Percentiles rank a stretch among this genome's conserved stretches.
These are phyloP conservation scores for Aplodontia rufa DNA, from an alignment of 2,113 vertebrate species.

Conservation along the genomic window DNA sequence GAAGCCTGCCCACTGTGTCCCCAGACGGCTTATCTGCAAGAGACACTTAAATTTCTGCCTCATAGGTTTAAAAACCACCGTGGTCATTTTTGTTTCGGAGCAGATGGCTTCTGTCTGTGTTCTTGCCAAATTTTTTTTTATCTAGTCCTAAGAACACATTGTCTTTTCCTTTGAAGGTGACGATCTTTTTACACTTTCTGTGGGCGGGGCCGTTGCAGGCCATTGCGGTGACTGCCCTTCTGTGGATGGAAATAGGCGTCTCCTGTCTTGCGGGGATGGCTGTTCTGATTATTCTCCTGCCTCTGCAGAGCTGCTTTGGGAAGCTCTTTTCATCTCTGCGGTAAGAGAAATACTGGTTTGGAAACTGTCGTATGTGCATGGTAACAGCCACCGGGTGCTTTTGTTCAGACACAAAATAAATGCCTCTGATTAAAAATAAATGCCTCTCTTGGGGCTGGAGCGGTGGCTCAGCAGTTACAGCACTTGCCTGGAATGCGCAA, in stretches of 20 bases:
- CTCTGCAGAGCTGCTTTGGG: constrained; percentile 91
- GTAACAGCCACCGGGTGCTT: neutral
- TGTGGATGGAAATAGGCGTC: constrained; percentile 94
- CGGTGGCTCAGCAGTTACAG: too few species aligned
- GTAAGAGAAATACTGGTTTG: constrained; percentile 80
- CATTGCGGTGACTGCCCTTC: constrained; percentile 88
- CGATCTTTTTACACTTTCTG: constrained; percentile 94
- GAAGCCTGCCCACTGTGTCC: accelerated
- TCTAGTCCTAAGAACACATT: neutral
- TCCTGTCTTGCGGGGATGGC: constrained; percentile 95
- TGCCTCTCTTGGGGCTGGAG: neutral
- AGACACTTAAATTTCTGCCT: neutral
- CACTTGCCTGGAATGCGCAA: too few species aligned
- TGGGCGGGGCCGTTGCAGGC: constrained; percentile 96
- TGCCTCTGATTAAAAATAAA: neutral
- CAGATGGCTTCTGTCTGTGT: accelerated
- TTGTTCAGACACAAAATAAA: neutral
- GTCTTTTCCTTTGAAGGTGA: constrained; percentile 86
- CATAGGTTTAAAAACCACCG: neutral
- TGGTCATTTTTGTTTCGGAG: neutral
- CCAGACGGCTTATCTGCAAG: accelerated
- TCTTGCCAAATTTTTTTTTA: accelerated
- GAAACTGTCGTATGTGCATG: neutral
- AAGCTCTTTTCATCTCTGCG: constrained; percentile 93
- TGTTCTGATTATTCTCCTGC: constrained; percentile 93